Evolutionary conservation across 1,140 invertebrate genomes (phyloP).

Genomic region (Daktulosphaira vitifoliae): DNA sequence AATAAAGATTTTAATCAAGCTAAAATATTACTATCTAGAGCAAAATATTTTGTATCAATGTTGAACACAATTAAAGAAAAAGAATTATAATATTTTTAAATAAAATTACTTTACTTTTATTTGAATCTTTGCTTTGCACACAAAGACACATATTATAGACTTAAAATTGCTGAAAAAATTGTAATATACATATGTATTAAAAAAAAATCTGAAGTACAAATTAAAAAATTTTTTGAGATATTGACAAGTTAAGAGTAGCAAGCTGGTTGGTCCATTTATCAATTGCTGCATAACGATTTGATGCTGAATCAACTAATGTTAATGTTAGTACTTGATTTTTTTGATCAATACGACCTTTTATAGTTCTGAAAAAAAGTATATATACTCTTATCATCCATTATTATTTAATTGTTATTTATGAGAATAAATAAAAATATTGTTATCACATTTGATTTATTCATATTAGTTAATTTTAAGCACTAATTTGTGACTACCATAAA

Average conservation of each 20-base stretch:
- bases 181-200: too few relatives aligned
- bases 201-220: too few relatives aligned
- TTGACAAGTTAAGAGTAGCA: constrained; percentile 74
- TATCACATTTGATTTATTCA: background rate
- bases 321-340: constrained; percentile 91
- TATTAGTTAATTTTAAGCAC: background rate
- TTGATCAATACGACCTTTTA: constrained; percentile 93
- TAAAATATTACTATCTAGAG: constrained; percentile 42
- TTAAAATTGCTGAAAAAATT: background rate
- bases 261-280: constrained; percentile 95
- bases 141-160: background rate
- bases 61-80: constrained; percentile 45
- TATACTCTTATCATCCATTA: background rate
- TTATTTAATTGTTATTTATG: background rate
- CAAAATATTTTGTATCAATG: constrained; percentile 51
- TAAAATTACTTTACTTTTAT: too few relatives aligned
- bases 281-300: constrained; percentile 80
- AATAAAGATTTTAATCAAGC: constrained; percentile 39
- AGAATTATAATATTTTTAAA: background rate
- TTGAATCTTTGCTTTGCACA: too few relatives aligned
- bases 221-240: constrained; percentile 70
- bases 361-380: constrained; percentile 59
- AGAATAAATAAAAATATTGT: background rate
- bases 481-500: background rate
- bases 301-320: constrained; percentile 68